Base-by-base conservation (phyloP, 1,140 invertebrate species). In the Cyclargus thomasi region DNA sequence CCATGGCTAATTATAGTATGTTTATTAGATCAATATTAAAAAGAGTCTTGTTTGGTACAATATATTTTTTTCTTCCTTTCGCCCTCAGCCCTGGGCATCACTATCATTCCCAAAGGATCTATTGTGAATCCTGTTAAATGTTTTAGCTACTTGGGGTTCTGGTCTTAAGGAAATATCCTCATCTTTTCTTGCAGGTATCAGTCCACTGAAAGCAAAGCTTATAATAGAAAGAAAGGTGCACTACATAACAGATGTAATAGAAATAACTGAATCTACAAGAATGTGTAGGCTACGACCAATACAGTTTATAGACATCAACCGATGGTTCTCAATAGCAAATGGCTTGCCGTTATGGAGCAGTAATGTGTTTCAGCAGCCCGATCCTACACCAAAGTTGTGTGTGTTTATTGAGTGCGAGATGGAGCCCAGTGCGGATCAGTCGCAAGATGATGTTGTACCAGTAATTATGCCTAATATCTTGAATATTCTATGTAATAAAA, bases 381-480 rank as follows among this genome's bases (percentile, higher is more conserved):
- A 88, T 23, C 65, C 87, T 6, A 80, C 89, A 79, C 76, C 89
- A n/a, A 85, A 88, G 68, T 21, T 59, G 10, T 59, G 55, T 59
- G 75, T 90, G 6, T 65, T 90, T 17, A 83, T 89, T 79, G 88
- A 90, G 64, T 90, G 88, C 84, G 85, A 88, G 69, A 83, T 90
- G 85, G 86, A 90, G 53, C 85, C 83, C 36, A 80, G 86, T 75
- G 81, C 81, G 70, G 75, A 63, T 20, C 81, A 75, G 62, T 80
- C 80, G 64, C 68, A 78, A 63, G 77, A 84, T 66, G 76, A 85
- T 71, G 80, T 90, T 59, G 74, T 78, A 22, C 74, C 70, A 67
- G 87, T 90, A 77, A 85, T 11, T 59, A 14, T 16, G 3, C 39
- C 8, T 39, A 29, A 29, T 29, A 29, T 29, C 29, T 29, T n/a